These are phyloP conservation scores for Hofmannophila pseudospretella DNA, from an alignment of 2,888 invertebrate species.

Conservation along the genomic window DNA sequence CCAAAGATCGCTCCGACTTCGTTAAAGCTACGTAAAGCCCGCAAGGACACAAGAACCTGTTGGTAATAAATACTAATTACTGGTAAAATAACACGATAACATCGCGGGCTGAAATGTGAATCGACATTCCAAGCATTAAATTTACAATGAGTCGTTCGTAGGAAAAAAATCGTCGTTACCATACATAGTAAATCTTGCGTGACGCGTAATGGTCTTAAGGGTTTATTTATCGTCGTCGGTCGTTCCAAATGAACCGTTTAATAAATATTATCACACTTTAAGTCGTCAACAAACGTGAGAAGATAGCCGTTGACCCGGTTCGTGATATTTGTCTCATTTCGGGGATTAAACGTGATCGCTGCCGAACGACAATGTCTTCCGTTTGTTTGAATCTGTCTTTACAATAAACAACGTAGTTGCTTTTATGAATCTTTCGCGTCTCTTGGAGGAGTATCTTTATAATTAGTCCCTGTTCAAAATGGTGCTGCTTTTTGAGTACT, in stretches of 20 bases:
- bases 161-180: conserved; percentile 53
- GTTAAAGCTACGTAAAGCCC: conserved; percentile 30
- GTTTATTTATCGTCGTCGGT: conserved; percentile 68
- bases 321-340: conserved; percentile 74
- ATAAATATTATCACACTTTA: conserved; percentile 76
- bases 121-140: conserved; percentile 44
- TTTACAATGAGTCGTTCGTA: conserved; percentile 35
- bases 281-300: conserved; percentile 76
- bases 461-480: conserved; percentile 62
- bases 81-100: conserved; percentile 70
- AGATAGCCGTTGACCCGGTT: conserved; percentile 73
- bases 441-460: conserved; percentile 45
- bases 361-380: conserved; percentile 56
- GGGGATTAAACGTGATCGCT: conserved; percentile 69
- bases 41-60: conserved; percentile 37
- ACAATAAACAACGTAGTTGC: conserved; percentile 61
- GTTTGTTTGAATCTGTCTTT: conserved; percentile 62
- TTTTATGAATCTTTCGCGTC: conserved; percentile 39
- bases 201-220: conserved; percentile 67
- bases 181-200: conserved; percentile 70
- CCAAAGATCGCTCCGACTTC: conserved; percentile 44
- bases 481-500: conserved; percentile 49
- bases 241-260: conserved; percentile 70
- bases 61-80: conserved; percentile 76
- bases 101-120: conserved; percentile 51